phyloP scores from a whole-genome alignment of 1,140 invertebrate genomes.

The Brachionus paranguensis region DNA sequence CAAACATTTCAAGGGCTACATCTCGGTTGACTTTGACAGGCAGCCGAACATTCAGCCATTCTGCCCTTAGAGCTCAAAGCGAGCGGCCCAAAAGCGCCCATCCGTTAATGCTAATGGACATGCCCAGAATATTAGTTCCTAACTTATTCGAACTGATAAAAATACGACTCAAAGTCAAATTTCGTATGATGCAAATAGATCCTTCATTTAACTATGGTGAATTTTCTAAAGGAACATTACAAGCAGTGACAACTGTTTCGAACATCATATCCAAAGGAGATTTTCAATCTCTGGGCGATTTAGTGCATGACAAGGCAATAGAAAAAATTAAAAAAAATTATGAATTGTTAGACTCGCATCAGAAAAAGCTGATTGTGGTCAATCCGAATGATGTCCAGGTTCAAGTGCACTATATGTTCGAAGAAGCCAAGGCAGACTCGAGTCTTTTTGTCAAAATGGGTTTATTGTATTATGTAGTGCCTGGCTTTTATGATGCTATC shows the following conservation, averaged over 20 bases:
- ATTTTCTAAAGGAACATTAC: constrained; percentile 23
- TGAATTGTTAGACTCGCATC: neutral
- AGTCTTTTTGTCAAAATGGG: constrained; percentile 35
- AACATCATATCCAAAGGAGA: constrained; percentile 21
- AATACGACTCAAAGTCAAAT: constrained; percentile 10
- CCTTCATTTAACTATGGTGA: constrained; percentile 20
- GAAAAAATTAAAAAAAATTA: constrained; percentile 25
- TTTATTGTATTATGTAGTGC: constrained; percentile 8
- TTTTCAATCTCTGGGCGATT: neutral
- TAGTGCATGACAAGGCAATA: neutral
- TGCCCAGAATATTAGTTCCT: neutral
- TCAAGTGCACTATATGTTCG: neutral
- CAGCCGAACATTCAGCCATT: neutral
- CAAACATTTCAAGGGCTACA: neutral
- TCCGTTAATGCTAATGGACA: constrained; percentile 25
- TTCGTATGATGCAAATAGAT: constrained; percentile 26
- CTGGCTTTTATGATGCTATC: constrained; percentile 25
- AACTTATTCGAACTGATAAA: neutral
- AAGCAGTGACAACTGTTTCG: constrained; percentile 20
- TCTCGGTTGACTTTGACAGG: neutral
- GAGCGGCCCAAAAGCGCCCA: neutral
- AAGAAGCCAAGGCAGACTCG: constrained; percentile 13
- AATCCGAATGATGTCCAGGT: constrained; percentile 34
- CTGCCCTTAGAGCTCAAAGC: neutral
- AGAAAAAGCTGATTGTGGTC: neutral